These are phyloP conservation scores for Myotis planiceps DNA, from an alignment of 2,797 vertebrate species.

Conservation along the genomic window DNA sequence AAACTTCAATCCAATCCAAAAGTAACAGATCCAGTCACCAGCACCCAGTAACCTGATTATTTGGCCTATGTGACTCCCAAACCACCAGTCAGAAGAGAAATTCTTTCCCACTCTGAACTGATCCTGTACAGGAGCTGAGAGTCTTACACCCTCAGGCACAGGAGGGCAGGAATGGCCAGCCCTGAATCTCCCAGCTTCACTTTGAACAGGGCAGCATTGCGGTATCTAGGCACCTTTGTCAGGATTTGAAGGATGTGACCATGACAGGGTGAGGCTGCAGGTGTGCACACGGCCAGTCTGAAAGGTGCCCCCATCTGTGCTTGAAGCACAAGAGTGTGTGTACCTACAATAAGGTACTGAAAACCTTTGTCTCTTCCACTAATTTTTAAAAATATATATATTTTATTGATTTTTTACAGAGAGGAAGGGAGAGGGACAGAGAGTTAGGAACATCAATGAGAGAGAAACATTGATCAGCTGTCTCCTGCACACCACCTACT, in stretches of 20 bases:
- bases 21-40: background rate
- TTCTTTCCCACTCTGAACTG: background rate
- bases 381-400: background rate
- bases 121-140: background rate
- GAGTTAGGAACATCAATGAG: no score
- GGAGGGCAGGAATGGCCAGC: background rate
- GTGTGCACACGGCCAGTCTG: no score
- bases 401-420: no score
- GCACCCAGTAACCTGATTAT: background rate
- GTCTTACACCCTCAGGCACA: background rate
- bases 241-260: background rate
- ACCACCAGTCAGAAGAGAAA: slow-evolving; percentile 16
- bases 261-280: background rate
- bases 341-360: background rate
- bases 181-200: background rate
- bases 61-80: background rate
- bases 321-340: background rate
- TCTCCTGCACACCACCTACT: no score
- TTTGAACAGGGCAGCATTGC: background rate
- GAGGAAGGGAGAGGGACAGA: no score
- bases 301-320: background rate
- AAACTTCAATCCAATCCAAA: background rate
- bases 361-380: slow-evolving; percentile 24
- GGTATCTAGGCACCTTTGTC: background rate
- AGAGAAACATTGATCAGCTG: no score